Evolutionary conservation across 2,888 invertebrate species (phyloP), one percentile per base, ranked within the genome.

Genomic region (Drosophila histrio): DNA sequence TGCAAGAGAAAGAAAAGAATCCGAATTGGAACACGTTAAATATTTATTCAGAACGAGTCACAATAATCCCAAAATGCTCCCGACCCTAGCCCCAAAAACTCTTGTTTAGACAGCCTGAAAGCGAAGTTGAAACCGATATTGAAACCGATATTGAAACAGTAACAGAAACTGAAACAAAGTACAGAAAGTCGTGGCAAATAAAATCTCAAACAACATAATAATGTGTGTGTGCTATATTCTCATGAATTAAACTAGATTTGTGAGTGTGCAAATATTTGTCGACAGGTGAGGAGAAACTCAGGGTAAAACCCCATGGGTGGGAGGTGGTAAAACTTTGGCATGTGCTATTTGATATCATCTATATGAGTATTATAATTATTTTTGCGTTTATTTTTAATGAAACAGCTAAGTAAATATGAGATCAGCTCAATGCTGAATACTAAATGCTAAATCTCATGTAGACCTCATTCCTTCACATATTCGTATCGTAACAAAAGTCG

Each of bases 201-300:
- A 80, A 87, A 82, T 87, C 85, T 62, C 73, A 83, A 80, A 68
- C 58, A 64, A 57, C 24, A 64, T 52, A 68, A 72, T 59, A 60
- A 43, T 65, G 64, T 67, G 56, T 46, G 44, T 81, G 87, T 66
- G 73, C 88, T 53, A 84, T 73, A 87, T 84, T 72, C 77, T 77
- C 66, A 78, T 71, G 77, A 87, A 85, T 75, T 88, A 87, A 74
- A 87, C 88, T 88, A 86, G 87, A 88, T 85, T 85, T 84, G 75
- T 65, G 81, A 76, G 79, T 77, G 72, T 47, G 59, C 74, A 86
- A 89, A 88, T 88, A 89, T 77, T 83, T 88, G 72, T 30, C 11
- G 24, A 21, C 64, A 57, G 62, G 50, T 66, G 81, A 66, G 56
- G 56, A 62, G 36, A 28, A 46, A 43, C 41, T 46, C 38, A n/a